phyloP scores from a whole-genome alignment of 2,113 vertebrate genomes.

The Pygoscelis antarcticus region DNA sequence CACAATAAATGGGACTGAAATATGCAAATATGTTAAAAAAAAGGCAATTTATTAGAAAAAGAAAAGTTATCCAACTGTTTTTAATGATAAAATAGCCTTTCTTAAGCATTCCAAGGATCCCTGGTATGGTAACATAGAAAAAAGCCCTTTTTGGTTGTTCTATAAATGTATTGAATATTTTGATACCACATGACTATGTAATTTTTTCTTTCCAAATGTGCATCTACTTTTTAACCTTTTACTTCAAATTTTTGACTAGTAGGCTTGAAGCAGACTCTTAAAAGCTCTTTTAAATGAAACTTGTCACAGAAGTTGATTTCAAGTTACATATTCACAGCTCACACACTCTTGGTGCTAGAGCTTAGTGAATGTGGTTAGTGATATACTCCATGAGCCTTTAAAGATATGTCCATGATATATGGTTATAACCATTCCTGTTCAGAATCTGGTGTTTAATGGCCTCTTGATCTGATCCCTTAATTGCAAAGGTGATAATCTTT shows the following conservation, averaged over 20 bases:
- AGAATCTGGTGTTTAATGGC: not conserved
- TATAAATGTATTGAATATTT: not conserved
- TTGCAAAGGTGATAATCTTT: not conserved
- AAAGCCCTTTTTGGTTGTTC: not conserved
- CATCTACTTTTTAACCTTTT: not conserved
- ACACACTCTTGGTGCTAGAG: not conserved
- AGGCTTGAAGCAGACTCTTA: not conserved
- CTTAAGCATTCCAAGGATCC: not conserved
- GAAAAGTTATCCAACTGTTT: not conserved
- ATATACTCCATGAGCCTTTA: not conserved
- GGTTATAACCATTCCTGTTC: not conserved
- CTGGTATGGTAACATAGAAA: not conserved
- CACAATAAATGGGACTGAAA: not conserved
- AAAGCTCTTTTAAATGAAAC: not conserved
- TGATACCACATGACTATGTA: not conserved
- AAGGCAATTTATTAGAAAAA: not conserved
- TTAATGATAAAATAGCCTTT: not conserved
- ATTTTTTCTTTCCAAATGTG: not conserved
- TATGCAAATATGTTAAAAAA: not conserved
- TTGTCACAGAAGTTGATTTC: not conserved
- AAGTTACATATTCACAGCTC: not conserved
- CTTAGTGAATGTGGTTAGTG: not conserved
- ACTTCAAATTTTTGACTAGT: not conserved
- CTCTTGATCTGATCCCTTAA: not conserved
- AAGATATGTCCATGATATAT: not conserved